phyloP scores from a whole-genome alignment of 2,113 vertebrate genomes.

The Aix galericulata region DNA sequence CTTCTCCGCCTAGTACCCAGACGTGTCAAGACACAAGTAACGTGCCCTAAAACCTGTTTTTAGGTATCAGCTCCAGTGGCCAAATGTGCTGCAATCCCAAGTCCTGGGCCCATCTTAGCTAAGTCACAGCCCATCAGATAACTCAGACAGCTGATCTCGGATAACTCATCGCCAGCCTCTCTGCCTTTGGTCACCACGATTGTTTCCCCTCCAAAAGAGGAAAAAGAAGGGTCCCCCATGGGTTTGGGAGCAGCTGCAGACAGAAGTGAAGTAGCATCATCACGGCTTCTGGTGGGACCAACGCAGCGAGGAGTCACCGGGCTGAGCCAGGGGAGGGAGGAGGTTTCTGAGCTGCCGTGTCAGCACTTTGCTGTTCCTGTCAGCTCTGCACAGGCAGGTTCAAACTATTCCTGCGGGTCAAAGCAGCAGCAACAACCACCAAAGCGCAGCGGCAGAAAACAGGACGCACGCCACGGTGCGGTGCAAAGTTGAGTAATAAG shows the following conservation, averaged over 20 bases:
- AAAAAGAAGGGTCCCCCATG: not conserved
- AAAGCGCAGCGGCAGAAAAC: accelerated
- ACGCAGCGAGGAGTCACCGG: not conserved
- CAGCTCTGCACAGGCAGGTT: not conserved
- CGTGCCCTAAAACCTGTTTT: not conserved
- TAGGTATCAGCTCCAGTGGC: not conserved
- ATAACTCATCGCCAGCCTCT: not conserved
- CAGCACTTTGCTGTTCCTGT: not conserved
- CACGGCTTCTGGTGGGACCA: not conserved
- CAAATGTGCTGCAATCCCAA: not conserved
- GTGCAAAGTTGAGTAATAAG: not conserved
- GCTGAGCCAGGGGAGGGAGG: not conserved
- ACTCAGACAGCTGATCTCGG: not conserved
- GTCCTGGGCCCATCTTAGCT: not conserved
- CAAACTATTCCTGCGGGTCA: not conserved
- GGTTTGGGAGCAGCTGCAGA: not conserved
- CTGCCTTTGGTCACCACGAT: not conserved
- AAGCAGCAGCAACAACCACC: not conserved
- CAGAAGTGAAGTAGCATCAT: accelerated
- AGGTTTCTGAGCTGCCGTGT: not conserved
- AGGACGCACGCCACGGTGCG: accelerated
- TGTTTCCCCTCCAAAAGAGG: not conserved
- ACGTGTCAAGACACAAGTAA: not conserved
- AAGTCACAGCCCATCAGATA: too few species aligned
- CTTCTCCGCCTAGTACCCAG: not conserved